These are phyloP conservation scores for Drosophila pegasa DNA, from an alignment of 2,888 invertebrate genomes.

Conservation along the genomic window DNA sequence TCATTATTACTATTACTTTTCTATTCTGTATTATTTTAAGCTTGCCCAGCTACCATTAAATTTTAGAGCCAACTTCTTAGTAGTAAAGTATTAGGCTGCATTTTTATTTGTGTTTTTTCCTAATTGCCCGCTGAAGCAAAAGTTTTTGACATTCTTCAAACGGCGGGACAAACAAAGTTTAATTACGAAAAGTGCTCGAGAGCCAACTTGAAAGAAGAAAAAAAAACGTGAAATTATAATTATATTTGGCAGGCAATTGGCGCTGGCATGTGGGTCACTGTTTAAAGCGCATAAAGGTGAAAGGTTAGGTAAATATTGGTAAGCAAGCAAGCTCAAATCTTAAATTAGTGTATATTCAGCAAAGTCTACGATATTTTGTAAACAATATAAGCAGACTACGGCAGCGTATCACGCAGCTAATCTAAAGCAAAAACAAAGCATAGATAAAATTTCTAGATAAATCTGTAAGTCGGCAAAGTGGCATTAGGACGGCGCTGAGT, in stretches of 20 bases:
- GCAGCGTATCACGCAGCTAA: neutral
- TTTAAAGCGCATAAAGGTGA: neutral
- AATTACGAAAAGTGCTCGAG: neutral
- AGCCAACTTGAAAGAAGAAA: conserved; percentile 1
- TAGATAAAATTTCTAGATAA: neutral
- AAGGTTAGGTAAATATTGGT: neutral
- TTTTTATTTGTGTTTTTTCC: neutral
- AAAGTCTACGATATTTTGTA: neutral
- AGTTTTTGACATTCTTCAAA: conserved; percentile 1
- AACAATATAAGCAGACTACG: neutral
- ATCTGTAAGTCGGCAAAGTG: conserved; percentile 23
- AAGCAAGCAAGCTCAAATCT: neutral
- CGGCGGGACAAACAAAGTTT: neutral
- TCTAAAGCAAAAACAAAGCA: neutral
- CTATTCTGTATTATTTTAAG: no score
- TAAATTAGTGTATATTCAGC: neutral
- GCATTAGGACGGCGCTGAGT: conserved; percentile 19
- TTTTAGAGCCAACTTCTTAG: no score
- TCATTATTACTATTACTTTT: no score
- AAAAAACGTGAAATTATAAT: conserved; percentile 16
- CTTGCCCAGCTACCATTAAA: no score
- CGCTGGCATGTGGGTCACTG: no score
- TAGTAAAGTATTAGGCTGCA: no score
- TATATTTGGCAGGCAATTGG: neutral
- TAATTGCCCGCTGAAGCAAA: no score